These are phyloP conservation scores for Netelia fuscicornis DNA, from an alignment of 2,888 invertebrate genomes.

Conservation along the genomic window DNA sequence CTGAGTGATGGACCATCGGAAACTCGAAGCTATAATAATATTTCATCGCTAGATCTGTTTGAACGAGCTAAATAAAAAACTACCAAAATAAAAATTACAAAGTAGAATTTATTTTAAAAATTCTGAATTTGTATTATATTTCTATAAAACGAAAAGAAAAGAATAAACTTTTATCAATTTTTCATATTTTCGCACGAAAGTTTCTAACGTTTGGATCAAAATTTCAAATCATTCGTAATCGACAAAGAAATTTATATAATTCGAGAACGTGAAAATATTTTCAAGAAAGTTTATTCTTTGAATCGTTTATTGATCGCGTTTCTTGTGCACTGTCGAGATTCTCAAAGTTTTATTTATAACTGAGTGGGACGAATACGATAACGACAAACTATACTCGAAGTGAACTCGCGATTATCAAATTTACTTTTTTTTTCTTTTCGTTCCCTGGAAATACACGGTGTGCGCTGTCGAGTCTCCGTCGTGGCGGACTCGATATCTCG, in stretches of 20 bases:
- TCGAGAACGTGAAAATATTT: no score
- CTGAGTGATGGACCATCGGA: conserved; percentile 28
- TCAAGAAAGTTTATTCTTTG: no score
- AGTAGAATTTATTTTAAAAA: not conserved
- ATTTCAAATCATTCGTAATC: no score
- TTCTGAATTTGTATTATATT: not conserved
- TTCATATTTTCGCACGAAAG: not conserved
- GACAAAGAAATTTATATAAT: no score
- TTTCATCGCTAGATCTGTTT: conserved; percentile 6
- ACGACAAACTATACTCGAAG: conserved; percentile 13
- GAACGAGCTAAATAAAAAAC: not conserved
- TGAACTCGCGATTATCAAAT: conserved; percentile 14
- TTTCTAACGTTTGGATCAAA: no score
- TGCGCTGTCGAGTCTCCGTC: not conserved
- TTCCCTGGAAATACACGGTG: conserved; percentile 26
- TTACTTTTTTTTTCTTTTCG: conserved; percentile 9
- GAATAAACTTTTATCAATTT: not conserved
- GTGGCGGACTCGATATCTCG: conserved; percentile 5
- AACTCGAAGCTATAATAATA: not conserved
- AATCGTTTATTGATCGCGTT: no score
- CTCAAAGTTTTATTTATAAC: not conserved
- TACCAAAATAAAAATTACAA: not conserved
- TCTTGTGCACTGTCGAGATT: not conserved
- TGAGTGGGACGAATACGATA: not conserved
- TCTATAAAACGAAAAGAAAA: no score